Evolutionary conservation across 2,888 invertebrate species (phyloP).

Genomic region (Gandaritis pyraliata): DNA sequence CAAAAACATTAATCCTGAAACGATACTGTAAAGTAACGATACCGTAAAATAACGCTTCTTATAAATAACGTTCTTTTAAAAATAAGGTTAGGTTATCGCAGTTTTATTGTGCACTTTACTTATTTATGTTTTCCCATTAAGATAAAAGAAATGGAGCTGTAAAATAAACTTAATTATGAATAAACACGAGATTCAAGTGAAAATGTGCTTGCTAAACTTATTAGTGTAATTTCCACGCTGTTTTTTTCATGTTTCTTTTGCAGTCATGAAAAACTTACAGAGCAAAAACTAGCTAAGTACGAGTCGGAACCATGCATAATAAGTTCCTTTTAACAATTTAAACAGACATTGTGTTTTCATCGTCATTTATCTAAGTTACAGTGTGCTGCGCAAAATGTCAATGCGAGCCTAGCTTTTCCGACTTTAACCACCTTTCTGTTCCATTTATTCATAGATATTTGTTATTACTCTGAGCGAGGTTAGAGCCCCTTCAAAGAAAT

Average conservation of each 20-base stretch:
- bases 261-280: background rate
- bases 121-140: slow-evolving; percentile 23
- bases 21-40: slow-evolving; percentile 8
- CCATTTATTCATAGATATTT: slow-evolving; percentile 21
- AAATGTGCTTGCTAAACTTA: background rate
- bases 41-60: too few relatives aligned
- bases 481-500: slow-evolving; percentile 28
- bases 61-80: too few relatives aligned
- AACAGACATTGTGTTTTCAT: too few relatives aligned
- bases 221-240: background rate
- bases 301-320: too few relatives aligned
- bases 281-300: background rate
- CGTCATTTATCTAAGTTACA: too few relatives aligned
- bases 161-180: slow-evolving; percentile 17
- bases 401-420: background rate
- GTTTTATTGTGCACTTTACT: slow-evolving; percentile 18
- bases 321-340: too few relatives aligned
- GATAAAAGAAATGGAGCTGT: slow-evolving; percentile 11
- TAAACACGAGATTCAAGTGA: background rate
- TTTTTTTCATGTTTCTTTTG: background rate
- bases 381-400: too few relatives aligned
- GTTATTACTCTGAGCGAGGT: slow-evolving; percentile 21
- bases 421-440: slow-evolving; percentile 9
- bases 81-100: slow-evolving; percentile 1
- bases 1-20: slow-evolving; percentile 12